These are phyloP conservation scores for Cephus rjabovi DNA, from an alignment of 2,888 invertebrate species.

Conservation along the genomic window DNA sequence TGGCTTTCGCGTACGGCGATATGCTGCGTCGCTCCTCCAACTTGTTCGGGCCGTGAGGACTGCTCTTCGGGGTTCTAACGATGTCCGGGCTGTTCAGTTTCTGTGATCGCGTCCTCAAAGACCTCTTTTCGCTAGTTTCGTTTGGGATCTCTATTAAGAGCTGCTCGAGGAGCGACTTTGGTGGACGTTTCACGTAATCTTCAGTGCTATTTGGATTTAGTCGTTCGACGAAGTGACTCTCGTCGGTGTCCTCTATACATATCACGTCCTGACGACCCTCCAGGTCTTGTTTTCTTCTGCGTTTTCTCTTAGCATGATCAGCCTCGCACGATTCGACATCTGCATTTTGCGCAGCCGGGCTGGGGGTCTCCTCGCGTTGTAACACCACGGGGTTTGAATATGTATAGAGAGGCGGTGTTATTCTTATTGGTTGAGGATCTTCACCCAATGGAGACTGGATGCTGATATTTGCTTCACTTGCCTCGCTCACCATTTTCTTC, in stretches of 20 bases:
- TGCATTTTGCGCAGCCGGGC: conserved; percentile 60
- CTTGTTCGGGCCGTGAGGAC: conserved; percentile 58
- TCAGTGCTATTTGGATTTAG: conserved; percentile 51
- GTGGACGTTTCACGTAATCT: conserved; percentile 55
- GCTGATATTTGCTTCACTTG: conserved; percentile 40
- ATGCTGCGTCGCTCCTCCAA: conserved; percentile 62
- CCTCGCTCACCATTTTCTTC: conserved; percentile 48
- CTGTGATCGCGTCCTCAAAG: conserved; percentile 60
- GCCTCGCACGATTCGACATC: conserved; percentile 57
- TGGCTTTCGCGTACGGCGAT: conserved; percentile 66
- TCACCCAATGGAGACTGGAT: conserved; percentile 61
- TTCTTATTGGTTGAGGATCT: conserved; percentile 78
- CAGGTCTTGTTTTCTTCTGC: conserved; percentile 63
- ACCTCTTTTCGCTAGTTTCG: conserved; percentile 70
- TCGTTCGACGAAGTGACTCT: conserved; percentile 57
- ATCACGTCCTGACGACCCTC: conserved; percentile 63
- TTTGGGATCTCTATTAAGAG: conserved; percentile 87
- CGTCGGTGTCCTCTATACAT: conserved; percentile 62
- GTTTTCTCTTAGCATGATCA: conserved; percentile 60
- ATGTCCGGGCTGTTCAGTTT: conserved; percentile 64
- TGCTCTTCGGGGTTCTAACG: conserved; percentile 58
- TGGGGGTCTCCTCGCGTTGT: conserved; percentile 68
- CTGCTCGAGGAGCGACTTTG: conserved; percentile 77
- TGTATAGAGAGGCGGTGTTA: conserved; percentile 81
- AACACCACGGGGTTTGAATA: conserved; percentile 80